phyloP scores from a whole-genome alignment of 2,888 invertebrate species.

The Catotricha subobsoleta region DNA sequence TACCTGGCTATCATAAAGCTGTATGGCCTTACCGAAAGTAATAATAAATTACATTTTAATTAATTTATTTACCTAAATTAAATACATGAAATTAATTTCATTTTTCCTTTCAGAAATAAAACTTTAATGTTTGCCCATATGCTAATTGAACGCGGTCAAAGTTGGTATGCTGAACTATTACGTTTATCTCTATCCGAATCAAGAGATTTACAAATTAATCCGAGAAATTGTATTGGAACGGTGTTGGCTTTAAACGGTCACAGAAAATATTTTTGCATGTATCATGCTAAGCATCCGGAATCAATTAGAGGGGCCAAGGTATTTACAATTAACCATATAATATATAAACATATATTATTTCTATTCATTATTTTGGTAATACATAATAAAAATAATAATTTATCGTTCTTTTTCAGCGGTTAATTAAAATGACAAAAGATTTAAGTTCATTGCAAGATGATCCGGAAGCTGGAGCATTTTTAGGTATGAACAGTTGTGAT shows the following conservation, averaged over 20 bases:
- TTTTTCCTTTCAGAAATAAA: conserved; percentile 57
- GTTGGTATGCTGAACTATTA: conserved; percentile 84
- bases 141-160: conserved; percentile 76
- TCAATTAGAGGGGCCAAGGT: conserved; percentile 49
- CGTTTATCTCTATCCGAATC: conserved; percentile 71
- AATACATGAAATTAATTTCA: background rate
- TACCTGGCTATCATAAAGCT: conserved; percentile 81
- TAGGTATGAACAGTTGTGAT: conserved; percentile 51
- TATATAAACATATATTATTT: too few relatives aligned
- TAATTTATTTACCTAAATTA: conserved; percentile 5
- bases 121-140: conserved; percentile 89
- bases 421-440: conserved; percentile 48
- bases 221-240: conserved; percentile 90
- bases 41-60: conserved; percentile 21
- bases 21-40: conserved; percentile 94
- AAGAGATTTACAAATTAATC: conserved; percentile 74
- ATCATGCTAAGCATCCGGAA: conserved; percentile 91
- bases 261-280: conserved; percentile 96
- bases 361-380: conserved; percentile 2
- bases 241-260: conserved; percentile 92
- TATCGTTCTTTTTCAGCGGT: conserved; percentile 32
- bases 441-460: conserved; percentile 36
- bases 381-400: conserved; percentile 4
- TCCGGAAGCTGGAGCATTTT: conserved; percentile 69
- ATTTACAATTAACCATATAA: conserved; percentile 14